phyloP scores from a whole-genome alignment of 2,888 invertebrate species.

The Incurvaria masculella region DNA sequence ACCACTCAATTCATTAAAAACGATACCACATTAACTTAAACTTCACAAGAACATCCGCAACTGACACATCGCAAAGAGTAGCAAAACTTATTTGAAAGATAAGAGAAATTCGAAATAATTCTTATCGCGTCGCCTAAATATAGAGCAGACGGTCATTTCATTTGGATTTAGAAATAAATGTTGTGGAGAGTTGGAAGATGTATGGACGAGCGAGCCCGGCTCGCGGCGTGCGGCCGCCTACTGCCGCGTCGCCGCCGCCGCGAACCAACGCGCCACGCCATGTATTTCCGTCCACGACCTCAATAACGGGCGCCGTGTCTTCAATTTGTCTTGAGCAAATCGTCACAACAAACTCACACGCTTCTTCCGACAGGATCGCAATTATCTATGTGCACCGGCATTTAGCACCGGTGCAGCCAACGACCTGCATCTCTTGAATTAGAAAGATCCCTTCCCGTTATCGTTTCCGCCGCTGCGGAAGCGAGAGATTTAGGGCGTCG shows the following conservation, averaged over 20 bases:
- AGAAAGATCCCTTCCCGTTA: no score
- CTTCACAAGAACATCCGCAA: no score
- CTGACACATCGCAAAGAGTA: no score
- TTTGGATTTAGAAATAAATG: neutral
- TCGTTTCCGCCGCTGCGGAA: no score
- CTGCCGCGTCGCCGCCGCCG: constrained; percentile 40
- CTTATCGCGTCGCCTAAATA: neutral
- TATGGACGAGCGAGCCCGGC: constrained; percentile 39
- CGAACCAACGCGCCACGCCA: constrained; percentile 21
- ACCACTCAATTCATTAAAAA: no score
- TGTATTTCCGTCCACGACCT: constrained; percentile 55
- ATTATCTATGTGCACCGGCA: constrained; percentile 15
- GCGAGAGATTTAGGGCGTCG: no score
- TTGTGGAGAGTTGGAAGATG: neutral
- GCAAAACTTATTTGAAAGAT: no score
- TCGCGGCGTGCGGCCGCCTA: constrained; percentile 49
- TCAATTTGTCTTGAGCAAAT: constrained; percentile 50
- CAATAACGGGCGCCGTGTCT: constrained; percentile 48
- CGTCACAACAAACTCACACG: constrained; percentile 39
- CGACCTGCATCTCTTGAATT: no score
- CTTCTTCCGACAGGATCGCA: constrained; percentile 37
- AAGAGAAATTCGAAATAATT: no score
- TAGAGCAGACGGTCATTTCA: neutral
- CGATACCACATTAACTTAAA: no score
- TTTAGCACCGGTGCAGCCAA: no score